Conservation (phyloP, 2,888 invertebrate genomes). For the Noctua pronuba region DNA sequence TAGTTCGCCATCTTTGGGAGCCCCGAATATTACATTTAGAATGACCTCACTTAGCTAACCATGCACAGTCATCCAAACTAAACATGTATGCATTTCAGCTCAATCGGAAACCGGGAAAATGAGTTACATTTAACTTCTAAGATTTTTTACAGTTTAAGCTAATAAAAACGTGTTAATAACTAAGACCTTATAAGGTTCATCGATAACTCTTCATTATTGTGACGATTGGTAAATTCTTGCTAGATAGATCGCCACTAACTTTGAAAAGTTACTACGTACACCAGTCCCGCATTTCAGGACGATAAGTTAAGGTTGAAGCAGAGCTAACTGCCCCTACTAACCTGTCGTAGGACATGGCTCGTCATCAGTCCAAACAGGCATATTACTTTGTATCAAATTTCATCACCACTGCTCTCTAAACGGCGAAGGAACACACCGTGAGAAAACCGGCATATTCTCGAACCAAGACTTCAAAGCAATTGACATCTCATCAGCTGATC, state of each 20-base stretch:
- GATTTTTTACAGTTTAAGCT: too few species aligned
- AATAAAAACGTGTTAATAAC: background rate
- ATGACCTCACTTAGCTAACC: background rate
- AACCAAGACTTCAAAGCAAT: background rate
- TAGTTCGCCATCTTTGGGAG: too few species aligned
- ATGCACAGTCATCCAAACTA: too few species aligned
- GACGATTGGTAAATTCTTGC: background rate
- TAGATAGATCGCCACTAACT: background rate
- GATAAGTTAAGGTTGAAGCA: background rate
- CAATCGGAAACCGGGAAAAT: too few species aligned
- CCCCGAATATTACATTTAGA: too few species aligned
- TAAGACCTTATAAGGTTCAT: background rate
- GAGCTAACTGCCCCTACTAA: background rate
- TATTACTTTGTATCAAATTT: background rate
- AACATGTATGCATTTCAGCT: too few species aligned
- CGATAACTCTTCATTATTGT: background rate
- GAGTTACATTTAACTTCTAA: background rate
- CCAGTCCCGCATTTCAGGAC: background rate
- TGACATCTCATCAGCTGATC: background rate
- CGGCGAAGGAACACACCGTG: background rate
- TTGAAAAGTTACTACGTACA: background rate
- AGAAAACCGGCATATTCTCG: background rate
- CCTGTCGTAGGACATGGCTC: background rate
- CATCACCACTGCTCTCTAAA: background rate
- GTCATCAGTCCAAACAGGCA: background rate